Base-by-base conservation (phyloP, 2,113 vertebrate genomes). In the Ifrita kowaldi region DNA sequence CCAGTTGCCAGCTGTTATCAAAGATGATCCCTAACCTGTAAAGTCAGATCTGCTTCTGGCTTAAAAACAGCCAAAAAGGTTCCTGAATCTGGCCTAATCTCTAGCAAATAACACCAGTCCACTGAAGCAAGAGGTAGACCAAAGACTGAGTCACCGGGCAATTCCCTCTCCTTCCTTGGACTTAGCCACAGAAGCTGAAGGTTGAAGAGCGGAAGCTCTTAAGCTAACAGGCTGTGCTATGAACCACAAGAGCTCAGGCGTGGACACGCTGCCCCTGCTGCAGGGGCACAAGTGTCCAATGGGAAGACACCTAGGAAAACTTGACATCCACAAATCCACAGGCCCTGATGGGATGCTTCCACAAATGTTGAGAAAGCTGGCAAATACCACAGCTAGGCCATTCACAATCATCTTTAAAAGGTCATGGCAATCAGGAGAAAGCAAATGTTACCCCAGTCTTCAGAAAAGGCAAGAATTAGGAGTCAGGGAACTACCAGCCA, bases 231-330 rank as follows among this genome's bases (percentile, higher is more conserved):
- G 37, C n/a, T 57, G 24, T 53, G 44, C 41, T 76, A 33, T 10
- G 18, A 68, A 76, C 28, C 6, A 9, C 33, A 83, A 55, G 20
- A 76, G 35, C 52, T 71, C 37, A 33, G 63, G 44, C 83, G 15
- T 0, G 0, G 52, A 60, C 44, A 33, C 4, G 4, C 50, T 4
- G 3, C 10, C 18, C 39, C 47, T 8, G 5, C 35, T 63, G 50
- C 10, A 71, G 21, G 27, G 30, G 10, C 83, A 79, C 4, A 1
- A 68, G 49, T 1, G 1, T 35, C 32, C 47, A 78, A 3, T 16
- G 10, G 22, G 46, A 84, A 70, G 32, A 70, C 13, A 50, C 10
- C 8, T 20, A 69, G 23, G 49, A 76, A 84, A 70, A 50, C 7
- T 12, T 50, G 42, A 37, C 16, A 70, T 37, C 22, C 19, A 28